phyloP scores from a whole-genome alignment of 1,140 invertebrate genomes.

The Pteromalus puparum region DNA sequence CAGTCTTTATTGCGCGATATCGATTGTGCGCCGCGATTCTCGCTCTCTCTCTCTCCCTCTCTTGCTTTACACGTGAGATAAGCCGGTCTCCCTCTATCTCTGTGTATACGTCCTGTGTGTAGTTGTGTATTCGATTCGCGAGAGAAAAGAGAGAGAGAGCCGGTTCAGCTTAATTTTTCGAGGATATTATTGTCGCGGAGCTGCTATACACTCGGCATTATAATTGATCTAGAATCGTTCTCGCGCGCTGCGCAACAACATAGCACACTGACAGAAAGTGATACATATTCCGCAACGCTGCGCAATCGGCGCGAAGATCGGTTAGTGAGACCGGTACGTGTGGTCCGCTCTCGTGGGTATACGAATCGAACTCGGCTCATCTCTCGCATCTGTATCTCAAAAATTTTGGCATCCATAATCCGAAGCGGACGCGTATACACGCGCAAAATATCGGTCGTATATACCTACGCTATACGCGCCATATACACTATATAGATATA shows the following conservation, averaged over 20 bases:
- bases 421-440: no score
- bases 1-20: constrained; percentile 46
- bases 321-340: not conserved
- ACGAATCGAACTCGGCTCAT: not conserved
- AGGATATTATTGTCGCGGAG: constrained; percentile 10
- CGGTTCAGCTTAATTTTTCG: constrained; percentile 59
- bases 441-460: not conserved
- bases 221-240: not conserved
- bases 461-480: not conserved
- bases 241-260: no score
- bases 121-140: not conserved
- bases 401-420: constrained; percentile 1
- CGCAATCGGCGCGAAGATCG: not conserved
- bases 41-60: constrained; percentile 42
- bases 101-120: not conserved
- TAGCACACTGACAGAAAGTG: not conserved
- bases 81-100: constrained; percentile 39
- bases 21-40: constrained; percentile 47
- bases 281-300: not conserved
- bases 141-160: constrained; percentile 48
- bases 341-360: not conserved
- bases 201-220: not conserved
- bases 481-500: not conserved
- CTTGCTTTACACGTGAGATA: constrained; percentile 49
- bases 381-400: not conserved